Conservation (phyloP, 2,113 vertebrate genomes). For the Coracopsis vasa region DNA sequence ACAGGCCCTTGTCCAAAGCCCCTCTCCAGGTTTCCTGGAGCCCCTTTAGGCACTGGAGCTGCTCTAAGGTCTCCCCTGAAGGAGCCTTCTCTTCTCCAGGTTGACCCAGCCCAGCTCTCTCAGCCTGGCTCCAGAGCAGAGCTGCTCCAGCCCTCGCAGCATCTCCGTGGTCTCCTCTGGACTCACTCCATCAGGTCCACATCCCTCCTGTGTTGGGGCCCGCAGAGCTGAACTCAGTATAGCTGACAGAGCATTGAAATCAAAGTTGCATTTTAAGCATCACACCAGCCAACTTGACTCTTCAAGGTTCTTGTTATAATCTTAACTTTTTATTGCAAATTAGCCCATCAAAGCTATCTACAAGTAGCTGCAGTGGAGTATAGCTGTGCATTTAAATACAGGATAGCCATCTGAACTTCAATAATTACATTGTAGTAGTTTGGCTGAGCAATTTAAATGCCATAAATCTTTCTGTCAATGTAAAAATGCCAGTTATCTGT, state of each 20-base stretch:
- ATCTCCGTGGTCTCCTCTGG: neutral
- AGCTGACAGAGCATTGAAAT: neutral
- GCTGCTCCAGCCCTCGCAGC: neutral
- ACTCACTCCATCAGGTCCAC: neutral
- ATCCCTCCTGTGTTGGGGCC: neutral
- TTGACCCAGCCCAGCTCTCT: neutral
- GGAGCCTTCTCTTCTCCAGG: neutral
- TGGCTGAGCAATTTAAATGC: neutral
- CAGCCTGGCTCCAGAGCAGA: neutral
- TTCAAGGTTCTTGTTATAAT: neutral
- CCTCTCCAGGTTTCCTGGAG: no score
- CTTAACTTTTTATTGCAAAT: neutral
- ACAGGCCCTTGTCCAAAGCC: no score
- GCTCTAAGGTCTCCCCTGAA: neutral
- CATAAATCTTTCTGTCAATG: neutral
- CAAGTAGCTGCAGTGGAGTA: neutral
- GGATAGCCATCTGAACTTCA: neutral
- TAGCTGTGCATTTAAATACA: neutral
- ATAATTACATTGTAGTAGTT: neutral
- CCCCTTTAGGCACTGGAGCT: no score
- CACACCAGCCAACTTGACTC: neutral
- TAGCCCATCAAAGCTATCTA: neutral
- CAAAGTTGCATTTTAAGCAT: conserved; percentile 13
- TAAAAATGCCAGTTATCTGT: neutral
- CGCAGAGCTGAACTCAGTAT: neutral